Base-by-base conservation (phyloP, 2,113 vertebrate species). In the Callorhinus ursinus region DNA sequence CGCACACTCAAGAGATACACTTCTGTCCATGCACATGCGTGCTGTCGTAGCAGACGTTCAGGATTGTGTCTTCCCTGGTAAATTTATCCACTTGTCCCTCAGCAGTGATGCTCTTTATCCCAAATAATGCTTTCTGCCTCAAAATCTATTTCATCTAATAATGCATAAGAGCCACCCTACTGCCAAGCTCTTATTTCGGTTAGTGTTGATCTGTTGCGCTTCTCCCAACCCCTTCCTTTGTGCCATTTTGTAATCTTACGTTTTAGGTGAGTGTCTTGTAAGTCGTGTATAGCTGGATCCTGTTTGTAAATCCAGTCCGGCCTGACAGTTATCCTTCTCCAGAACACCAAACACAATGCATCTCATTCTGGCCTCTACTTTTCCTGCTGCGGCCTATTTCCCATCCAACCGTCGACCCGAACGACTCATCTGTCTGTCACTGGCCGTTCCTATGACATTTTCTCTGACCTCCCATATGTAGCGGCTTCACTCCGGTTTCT, bases 141-240 rank as follows among this genome's bases (percentile, higher is more conserved):
- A 16, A 63, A 24, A 57, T 19, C 71, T 22, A 7, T 21, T 26
- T 22, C 49, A 3, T 24, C 59, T n/a, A 19, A 14, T 8, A 28
- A 15, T 21, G 9, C 51, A 0, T 0, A 8, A 10, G 71, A 12
- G 72, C 2, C 11, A 6, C 36, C 1, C 0, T 4, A 6, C 26
- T 12, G 13, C 57, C 3, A 0, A 7, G 4, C 59, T 14, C 16
- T 10, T 2, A 6, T 2, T 24, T 13, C 5, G 14, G 14, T 19
- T 4, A 1, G 1, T 10, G 16, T 13, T 33, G 6, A n/a, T 0
- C 51, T 7, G 49, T 0, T 10, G n/a, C 1, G 0, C 9, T 5
- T 18, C 7, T 16, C 79, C 79, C 5, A 16, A 1, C 42, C 26
- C 49, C 18, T 4, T 55, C 36, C 22, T 2, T 0, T 0, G 16